These are phyloP conservation scores for Crotalus helleri DNA, from an alignment of 2,113 vertebrate species.

Conservation along the genomic window DNA sequence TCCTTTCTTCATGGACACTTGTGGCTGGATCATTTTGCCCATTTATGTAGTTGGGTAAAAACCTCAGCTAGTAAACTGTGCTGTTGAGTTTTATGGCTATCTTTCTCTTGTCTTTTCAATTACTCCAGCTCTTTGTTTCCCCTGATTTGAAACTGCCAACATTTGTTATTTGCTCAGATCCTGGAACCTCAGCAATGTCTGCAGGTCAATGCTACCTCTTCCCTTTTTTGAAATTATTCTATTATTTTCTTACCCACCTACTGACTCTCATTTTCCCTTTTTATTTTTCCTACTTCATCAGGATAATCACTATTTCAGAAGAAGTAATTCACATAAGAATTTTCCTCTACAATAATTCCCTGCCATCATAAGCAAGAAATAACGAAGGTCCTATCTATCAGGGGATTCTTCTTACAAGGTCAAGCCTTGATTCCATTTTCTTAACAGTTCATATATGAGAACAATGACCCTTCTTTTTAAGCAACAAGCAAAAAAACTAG, in stretches of 20 bases:
- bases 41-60: fast-evolving
- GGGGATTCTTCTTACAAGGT: neutral
- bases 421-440: neutral
- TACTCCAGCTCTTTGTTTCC: constrained; percentile 2
- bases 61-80: neutral
- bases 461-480: neutral
- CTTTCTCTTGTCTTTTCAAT: constrained; percentile 54
- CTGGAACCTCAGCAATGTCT: constrained; percentile 44
- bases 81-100: neutral
- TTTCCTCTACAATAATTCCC: neutral
- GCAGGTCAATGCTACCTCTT: constrained; percentile 14
- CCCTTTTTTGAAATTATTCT: neutral
- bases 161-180: constrained; percentile 46
- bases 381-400: fast-evolving
- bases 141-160: constrained; percentile 65
- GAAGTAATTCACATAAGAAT: fast-evolving
- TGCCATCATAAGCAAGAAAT: fast-evolving
- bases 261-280: neutral
- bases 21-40: neutral
- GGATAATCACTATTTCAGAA: neutral
- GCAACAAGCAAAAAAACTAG: neutral
- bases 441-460: neutral
- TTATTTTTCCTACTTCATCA: neutral
- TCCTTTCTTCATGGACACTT: neutral
- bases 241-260: neutral